phyloP scores from a whole-genome alignment of 2,888 invertebrate species.

The Pollenia angustigena region DNA sequence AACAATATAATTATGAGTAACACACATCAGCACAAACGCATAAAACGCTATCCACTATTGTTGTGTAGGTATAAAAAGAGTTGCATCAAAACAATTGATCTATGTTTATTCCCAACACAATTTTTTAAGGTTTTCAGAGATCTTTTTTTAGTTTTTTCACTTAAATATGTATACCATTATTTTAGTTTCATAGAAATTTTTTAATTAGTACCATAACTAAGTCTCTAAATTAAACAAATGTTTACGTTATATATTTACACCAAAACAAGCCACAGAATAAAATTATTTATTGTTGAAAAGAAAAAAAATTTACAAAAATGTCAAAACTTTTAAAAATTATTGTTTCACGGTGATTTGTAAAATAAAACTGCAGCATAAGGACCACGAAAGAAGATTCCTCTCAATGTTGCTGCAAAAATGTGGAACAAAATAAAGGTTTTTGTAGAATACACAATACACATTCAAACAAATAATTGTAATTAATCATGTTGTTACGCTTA shows the following conservation, averaged over 20 bases:
- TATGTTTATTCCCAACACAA: too few species aligned
- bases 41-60: too few species aligned
- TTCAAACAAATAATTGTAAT: conserved; percentile 79
- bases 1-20: too few species aligned
- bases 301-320: conserved; percentile 60
- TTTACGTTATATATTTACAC: conserved; percentile 13
- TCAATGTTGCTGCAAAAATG: neutral
- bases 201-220: conserved; percentile 56
- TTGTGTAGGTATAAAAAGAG: too few species aligned
- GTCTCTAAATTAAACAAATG: conserved; percentile 70
- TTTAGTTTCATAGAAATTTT: neutral
- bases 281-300: neutral
- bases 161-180: too few species aligned
- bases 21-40: too few species aligned
- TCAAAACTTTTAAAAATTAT: conserved; percentile 74
- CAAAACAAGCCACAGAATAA: conserved; percentile 10
- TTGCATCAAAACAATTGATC: too few species aligned
- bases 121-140: too few species aligned
- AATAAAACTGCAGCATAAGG: conserved; percentile 1
- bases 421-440: conserved; percentile 42
- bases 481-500: conserved; percentile 78
- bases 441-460: conserved; percentile 1
- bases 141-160: too few species aligned
- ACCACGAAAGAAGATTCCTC: conserved; percentile 26
- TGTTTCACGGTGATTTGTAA: conserved; percentile 74